These are phyloP conservation scores for Petromus typicus DNA, from an alignment of 2,113 vertebrate genomes.

Conservation along the genomic window DNA sequence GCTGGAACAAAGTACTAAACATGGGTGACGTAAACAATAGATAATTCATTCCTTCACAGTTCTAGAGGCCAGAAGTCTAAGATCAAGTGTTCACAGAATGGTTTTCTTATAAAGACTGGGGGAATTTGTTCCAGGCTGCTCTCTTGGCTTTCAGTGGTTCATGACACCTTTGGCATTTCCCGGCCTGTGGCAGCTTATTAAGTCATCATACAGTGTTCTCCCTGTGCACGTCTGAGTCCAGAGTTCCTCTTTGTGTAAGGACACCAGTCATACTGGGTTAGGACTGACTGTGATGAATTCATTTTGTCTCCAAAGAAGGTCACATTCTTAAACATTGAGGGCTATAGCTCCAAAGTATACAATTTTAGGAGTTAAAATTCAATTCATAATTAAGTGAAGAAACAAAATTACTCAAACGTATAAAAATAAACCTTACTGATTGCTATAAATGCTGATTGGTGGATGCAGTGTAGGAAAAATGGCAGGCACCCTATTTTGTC, in stretches of 20 bases:
- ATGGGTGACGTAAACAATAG: background rate
- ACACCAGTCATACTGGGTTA: background rate
- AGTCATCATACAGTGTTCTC: background rate
- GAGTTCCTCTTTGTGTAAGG: background rate
- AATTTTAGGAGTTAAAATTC: background rate
- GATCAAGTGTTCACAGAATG: background rate
- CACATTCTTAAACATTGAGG: background rate
- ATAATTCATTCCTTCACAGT: background rate
- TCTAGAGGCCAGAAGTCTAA: background rate
- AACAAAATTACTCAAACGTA: background rate
- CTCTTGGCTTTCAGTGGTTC: background rate
- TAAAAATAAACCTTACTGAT: background rate
- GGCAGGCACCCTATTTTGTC: accelerated
- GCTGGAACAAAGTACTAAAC: background rate
- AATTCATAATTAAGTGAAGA: background rate
- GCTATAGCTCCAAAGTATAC: background rate
- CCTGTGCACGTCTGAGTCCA: background rate
- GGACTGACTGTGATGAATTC: background rate
- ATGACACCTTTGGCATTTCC: background rate
- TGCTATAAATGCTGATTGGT: background rate
- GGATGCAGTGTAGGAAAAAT: accelerated
- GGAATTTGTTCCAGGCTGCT: background rate
- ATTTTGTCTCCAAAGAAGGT: background rate
- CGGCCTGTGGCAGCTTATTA: background rate
- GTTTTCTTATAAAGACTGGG: background rate